Evolutionary conservation across 2,888 invertebrate genomes (phyloP).

Genomic region (Drosophila paramelanica): DNA sequence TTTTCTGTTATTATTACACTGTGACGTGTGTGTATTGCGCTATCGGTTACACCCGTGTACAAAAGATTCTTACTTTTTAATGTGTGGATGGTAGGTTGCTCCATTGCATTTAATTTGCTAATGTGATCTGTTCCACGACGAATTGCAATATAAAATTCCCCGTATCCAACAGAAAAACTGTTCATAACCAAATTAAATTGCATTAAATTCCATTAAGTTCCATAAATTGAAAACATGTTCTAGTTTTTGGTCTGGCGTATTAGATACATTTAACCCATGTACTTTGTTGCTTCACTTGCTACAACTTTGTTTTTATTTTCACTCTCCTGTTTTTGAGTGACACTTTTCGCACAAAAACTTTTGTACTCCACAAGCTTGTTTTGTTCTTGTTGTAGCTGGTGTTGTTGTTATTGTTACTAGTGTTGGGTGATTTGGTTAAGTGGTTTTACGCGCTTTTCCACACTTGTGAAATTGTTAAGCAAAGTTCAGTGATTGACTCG

Average conservation of each 20-base stretch:
- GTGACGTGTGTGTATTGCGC: too few relatives aligned
- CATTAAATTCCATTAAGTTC: too few relatives aligned
- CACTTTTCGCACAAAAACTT: slow-evolving; percentile 65
- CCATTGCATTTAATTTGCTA: slow-evolving; percentile 54
- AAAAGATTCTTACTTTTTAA: neutral
- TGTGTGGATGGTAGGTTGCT: slow-evolving; percentile 2
- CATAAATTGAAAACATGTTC: slow-evolving; percentile 19
- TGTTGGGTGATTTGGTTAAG: slow-evolving; percentile 48
- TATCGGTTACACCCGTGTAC: too few relatives aligned
- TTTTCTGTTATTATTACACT: too few relatives aligned
- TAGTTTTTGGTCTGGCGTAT: slow-evolving; percentile 17
- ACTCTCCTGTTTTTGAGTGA: slow-evolving; percentile 53
- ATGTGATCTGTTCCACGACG: slow-evolving; percentile 22
- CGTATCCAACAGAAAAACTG: neutral
- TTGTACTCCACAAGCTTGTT: slow-evolving; percentile 30
- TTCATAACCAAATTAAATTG: slow-evolving; percentile 7
- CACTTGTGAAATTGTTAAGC: slow-evolving; percentile 24
- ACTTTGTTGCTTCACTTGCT: slow-evolving; percentile 27
- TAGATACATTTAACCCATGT: slow-evolving; percentile 31
- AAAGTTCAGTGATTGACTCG: slow-evolving; percentile 23
- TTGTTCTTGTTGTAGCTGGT: neutral
- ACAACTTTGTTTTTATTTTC: slow-evolving; percentile 30
- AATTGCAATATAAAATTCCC: too few relatives aligned
- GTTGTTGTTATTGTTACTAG: slow-evolving; percentile 21
- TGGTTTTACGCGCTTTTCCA: slow-evolving; percentile 54